These are phyloP conservation scores for Ormyrus rosae DNA, from an alignment of 2,888 invertebrate genomes.

Conservation along the genomic window DNA sequence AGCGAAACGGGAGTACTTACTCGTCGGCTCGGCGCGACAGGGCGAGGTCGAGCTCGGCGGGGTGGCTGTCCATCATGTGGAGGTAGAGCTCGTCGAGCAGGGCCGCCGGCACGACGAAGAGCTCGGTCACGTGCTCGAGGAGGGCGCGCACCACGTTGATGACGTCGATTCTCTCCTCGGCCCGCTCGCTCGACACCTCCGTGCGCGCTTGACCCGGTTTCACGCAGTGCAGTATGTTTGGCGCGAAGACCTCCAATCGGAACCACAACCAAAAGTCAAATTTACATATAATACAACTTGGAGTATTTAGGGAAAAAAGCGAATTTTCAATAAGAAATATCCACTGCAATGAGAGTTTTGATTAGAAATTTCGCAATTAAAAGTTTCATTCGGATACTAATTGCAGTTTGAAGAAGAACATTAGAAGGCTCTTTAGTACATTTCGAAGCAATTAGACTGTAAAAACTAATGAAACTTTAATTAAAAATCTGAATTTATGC, in stretches of 20 bases:
- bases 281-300: too few relatives aligned
- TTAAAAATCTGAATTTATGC: too few relatives aligned
- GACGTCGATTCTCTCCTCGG: conserved; percentile 89
- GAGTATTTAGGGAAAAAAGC: too few relatives aligned
- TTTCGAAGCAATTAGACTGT: too few relatives aligned
- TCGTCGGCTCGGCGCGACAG: conserved; percentile 74
- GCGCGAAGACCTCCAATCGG: conserved; percentile 84
- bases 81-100: conserved; percentile 91
- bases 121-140: conserved; percentile 84
- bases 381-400: too few relatives aligned
- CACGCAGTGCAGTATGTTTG: conserved; percentile 91
- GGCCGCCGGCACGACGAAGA: conserved; percentile 88
- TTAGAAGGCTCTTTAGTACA: too few relatives aligned
- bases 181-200: conserved; percentile 81
- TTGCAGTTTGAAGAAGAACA: too few relatives aligned
- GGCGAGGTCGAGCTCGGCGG: conserved; percentile 84
- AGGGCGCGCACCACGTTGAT: conserved; percentile 91
- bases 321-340: too few relatives aligned
- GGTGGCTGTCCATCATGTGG: conserved; percentile 89
- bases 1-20: conserved; percentile 69
- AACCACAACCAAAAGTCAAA: too few relatives aligned
- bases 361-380: too few relatives aligned
- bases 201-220: conserved; percentile 79
- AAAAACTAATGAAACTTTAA: too few relatives aligned
- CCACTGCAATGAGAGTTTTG: too few relatives aligned